Base-by-base conservation (phyloP, 2,888 invertebrate species). In the Arge pagana region DNA sequence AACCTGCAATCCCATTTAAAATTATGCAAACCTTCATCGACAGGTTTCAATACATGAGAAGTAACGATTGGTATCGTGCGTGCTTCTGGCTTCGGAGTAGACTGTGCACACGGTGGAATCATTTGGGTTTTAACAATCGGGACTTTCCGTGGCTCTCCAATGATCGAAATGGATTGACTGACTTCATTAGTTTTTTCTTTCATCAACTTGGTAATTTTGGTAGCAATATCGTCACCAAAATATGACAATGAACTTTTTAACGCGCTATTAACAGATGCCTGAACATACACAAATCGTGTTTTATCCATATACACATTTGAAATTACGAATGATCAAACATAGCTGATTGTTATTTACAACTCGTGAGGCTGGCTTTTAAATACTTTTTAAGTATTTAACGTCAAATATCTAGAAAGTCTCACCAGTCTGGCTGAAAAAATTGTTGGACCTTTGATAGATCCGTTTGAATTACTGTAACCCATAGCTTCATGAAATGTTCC, bases 401-500 rank as follows among this genome's bases (percentile, higher is more conserved):
- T 33, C 15, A 37, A 36, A 35, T 39, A 21, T 16, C 21, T n/a
- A n/a, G n/a, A 26, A 26, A 28, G 31, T 50, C 57, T 18, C 58
- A 68, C 67, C 16, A 53, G 48, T 53, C 66, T 60, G 3, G 68
- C 67, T n/a, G 36, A 50, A 18, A 60, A 52, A 45, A 68, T 54
- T 1, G 65, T 55, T 10, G 50, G 48, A 30, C 65, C 66, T 53
- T 68, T 68, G 8, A 50, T 52, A 16, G 49, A 16, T 21, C 56
- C 61, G 16, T 63, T 65, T 1, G 57, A 56, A 15, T 48, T 49
- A 31, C 56, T 59, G 50, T 68, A 68, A 15, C 65, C 68, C 54
- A 68, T 53, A 13, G 65, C 68, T 48, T 68, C 64, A 3, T 68
- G 68, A 53, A 56, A 65, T 1, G 45, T 60, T 21, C 60, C 65